These are phyloP conservation scores for Elmis aenea DNA, from an alignment of 2,888 invertebrate species.

Conservation along the genomic window DNA sequence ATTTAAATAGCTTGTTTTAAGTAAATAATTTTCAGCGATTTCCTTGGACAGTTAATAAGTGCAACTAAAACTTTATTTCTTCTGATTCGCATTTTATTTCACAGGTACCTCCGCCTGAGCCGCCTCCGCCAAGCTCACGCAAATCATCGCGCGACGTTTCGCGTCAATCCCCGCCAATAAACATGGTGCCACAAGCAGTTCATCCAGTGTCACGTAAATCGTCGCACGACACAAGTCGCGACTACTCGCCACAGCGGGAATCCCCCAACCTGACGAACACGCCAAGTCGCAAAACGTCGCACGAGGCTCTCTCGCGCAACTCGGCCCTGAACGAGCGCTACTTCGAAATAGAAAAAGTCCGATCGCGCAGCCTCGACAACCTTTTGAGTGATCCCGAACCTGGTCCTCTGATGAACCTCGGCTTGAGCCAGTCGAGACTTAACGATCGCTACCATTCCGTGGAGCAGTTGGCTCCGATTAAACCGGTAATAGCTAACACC, in stretches of 20 bases:
- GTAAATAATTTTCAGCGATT: not conserved
- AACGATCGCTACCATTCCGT: conserved; percentile 88
- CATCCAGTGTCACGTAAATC: conserved; percentile 39
- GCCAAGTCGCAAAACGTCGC: conserved; percentile 62
- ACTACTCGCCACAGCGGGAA: conserved; percentile 39
- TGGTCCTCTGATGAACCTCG: conserved; percentile 66
- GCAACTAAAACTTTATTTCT: too few relatives aligned
- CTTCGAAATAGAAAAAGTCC: conserved; percentile 75
- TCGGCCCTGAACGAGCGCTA: conserved; percentile 86
- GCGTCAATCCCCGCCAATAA: conserved; percentile 11
- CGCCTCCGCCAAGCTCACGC: conserved; percentile 49
- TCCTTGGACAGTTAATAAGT: too few relatives aligned
- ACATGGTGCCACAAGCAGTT: conserved; percentile 22
- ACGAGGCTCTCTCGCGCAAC: conserved; percentile 71
- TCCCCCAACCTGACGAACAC: conserved; percentile 48
- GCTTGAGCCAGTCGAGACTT: conserved; percentile 77
- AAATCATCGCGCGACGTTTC: conserved; percentile 38
- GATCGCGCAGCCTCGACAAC: conserved; percentile 79
- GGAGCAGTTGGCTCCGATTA: conserved; percentile 60
- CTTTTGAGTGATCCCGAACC: conserved; percentile 63
- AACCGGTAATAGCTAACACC: conserved; percentile 50
- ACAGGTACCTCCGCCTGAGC: conserved; percentile 64
- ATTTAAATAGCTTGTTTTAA: conserved; percentile 5
- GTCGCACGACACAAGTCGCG: conserved; percentile 36
- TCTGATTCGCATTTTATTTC: too few relatives aligned